Base-by-base conservation (phyloP, 2,888 invertebrate genomes). In the Agrotis clavis region DNA sequence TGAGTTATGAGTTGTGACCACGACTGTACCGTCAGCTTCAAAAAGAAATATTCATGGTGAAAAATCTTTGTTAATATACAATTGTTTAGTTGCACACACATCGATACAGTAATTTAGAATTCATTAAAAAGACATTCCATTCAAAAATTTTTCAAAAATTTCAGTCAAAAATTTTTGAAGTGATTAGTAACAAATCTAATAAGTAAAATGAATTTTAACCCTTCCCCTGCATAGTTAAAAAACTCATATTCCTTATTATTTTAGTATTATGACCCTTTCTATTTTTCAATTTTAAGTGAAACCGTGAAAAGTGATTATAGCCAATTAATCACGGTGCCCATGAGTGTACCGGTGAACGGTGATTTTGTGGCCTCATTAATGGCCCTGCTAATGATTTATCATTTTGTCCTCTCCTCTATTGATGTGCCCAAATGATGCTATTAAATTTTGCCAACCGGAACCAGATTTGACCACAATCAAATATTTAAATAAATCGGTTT, bases 371-470 rank as follows among this genome's bases (percentile, higher is more conserved):
- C 41, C 54, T 41, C 25, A 54, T 25, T 53, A 72, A 45, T 67
- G 18, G 57, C 53, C 19, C 54, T 35, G 61, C n/a, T 66, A 74
- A 79, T 79, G 74, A 78, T 79, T 79, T 79, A 56, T 65, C 4
- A 35, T 64, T 74, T 66, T 18, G 13, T 35, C 18, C 45, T 59
- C 19, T 18, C 18, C 14, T 62, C n/a, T 21, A 50, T 41, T 73
- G 48, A 14, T 25, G n/a, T 53, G 14, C 30, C n/a, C 7, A 19
- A 65, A 45, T 54, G n/a, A 18, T 59, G 19, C 14, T 45, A 50
- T 30, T 56, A 48, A 56, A 74, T 50, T 48, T 21, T 30, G 3
- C 30, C 16, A n/a, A 3, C 7, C 48, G 5, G 19, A 59, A 21
- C 14, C 50, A 19, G 30, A 51, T 30, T 57, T 30, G 11, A 51